Evolutionary conservation across 2,888 invertebrate genomes (phyloP).

Genomic region (Argyresthia goedartella): DNA sequence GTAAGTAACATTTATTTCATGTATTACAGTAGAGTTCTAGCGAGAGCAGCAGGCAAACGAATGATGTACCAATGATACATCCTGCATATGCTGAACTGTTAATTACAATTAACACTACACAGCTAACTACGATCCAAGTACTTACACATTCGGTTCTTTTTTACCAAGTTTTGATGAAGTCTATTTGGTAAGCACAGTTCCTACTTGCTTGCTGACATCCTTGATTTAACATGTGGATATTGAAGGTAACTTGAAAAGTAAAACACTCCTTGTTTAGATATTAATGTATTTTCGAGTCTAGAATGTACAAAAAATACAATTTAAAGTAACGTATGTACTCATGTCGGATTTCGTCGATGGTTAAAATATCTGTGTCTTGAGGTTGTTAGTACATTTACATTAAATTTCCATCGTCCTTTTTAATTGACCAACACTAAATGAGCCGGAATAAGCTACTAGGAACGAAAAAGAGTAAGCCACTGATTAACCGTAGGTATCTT

Average conservation of each 20-base stretch:
- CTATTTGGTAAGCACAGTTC: too few relatives aligned
- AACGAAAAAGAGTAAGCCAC: constrained; percentile 45
- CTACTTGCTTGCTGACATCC: too few relatives aligned
- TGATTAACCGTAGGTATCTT: constrained; percentile 13
- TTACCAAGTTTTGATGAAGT: too few relatives aligned
- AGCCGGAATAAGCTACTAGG: constrained; percentile 55
- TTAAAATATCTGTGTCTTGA: constrained; percentile 40
- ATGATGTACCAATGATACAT: neutral
- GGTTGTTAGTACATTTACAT: constrained; percentile 31
- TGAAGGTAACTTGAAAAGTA: constrained; percentile 18
- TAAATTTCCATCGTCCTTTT: constrained; percentile 10
- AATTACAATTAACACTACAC: neutral
- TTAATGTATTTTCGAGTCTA: constrained; percentile 81
- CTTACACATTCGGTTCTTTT: too few relatives aligned
- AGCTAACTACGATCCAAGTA: too few relatives aligned
- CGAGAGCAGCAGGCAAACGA: neutral
- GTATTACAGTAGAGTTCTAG: neutral
- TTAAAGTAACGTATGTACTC: constrained; percentile 77
- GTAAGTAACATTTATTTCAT: too few relatives aligned
- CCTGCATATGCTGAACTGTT: neutral
- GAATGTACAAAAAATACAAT: constrained; percentile 83
- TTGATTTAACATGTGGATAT: neutral
- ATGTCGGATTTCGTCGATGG: constrained; percentile 44
- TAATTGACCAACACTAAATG: constrained; percentile 57
- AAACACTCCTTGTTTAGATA: constrained; percentile 61